These are phyloP conservation scores for Oopsacas minuta DNA, from an alignment of 37 sponge, comb jelly and placozoan genomes.

Conservation along the genomic window DNA sequence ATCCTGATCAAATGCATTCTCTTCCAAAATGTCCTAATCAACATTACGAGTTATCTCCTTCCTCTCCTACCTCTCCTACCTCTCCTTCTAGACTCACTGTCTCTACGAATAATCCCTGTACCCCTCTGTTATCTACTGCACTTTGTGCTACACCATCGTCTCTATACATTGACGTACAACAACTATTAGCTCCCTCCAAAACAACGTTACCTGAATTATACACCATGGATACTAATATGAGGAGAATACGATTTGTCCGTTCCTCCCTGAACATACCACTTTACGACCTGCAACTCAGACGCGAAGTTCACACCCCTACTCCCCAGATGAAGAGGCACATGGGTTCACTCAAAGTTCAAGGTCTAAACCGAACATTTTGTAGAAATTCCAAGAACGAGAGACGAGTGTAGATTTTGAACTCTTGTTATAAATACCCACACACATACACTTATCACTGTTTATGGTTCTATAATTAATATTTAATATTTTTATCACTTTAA, in stretches of 20 bases:
- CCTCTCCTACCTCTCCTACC: not conserved
- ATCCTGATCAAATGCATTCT: not conserved
- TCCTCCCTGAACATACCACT: not conserved
- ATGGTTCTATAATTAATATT: too few species aligned
- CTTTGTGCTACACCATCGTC: not conserved
- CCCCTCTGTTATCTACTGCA: not conserved
- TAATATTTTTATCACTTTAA: too few species aligned
- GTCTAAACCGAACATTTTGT: not conserved
- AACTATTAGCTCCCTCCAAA: not conserved
- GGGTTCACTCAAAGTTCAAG: not conserved
- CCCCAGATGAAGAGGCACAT: not conserved
- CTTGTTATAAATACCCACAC: not conserved
- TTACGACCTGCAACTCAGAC: not conserved
- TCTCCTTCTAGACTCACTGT: not conserved
- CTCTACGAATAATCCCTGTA: not conserved
- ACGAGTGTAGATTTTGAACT: not conserved
- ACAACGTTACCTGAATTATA: not conserved
- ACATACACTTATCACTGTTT: not conserved
- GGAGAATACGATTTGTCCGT: not conserved
- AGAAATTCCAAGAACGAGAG: not conserved
- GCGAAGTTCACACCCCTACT: not conserved
- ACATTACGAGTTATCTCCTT: not conserved
- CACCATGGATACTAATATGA: not conserved
- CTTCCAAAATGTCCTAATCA: not conserved
- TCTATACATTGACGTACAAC: not conserved